Evolutionary conservation across 1,140 invertebrate genomes (phyloP).

Genomic region (Paracyclopina nana): DNA sequence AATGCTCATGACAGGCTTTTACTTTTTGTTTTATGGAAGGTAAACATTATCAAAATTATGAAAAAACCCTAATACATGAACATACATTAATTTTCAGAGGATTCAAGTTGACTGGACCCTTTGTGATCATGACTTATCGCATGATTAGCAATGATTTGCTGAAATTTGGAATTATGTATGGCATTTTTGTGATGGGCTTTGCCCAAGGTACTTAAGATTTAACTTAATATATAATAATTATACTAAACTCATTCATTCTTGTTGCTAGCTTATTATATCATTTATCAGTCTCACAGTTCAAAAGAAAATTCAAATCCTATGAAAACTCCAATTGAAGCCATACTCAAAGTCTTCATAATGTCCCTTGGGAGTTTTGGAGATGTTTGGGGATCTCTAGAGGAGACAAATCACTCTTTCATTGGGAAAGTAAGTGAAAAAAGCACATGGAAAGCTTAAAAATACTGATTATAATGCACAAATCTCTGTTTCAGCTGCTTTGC

Average conservation of each 20-base stretch:
- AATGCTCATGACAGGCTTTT: constrained; percentile 83
- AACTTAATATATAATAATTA: too few relatives aligned
- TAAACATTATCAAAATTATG: too few relatives aligned
- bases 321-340: constrained; percentile 69
- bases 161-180: constrained; percentile 83
- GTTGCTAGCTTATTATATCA: constrained; percentile 82
- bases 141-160: constrained; percentile 92
- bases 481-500: constrained; percentile 55
- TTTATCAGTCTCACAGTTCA: constrained; percentile 67
- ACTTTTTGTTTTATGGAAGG: constrained; percentile 99
- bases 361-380: constrained; percentile 88
- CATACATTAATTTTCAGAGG: too few relatives aligned
- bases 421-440: constrained; percentile 60
- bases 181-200: constrained; percentile 92
- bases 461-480: too few relatives aligned
- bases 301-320: constrained; percentile 48
- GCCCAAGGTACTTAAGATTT: constrained; percentile 52
- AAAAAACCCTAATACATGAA: too few relatives aligned
- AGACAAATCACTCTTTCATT: constrained; percentile 63
- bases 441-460: too few relatives aligned
- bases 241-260: too few relatives aligned
- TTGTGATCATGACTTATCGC: constrained; percentile 97
- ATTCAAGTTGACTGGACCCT: constrained; percentile 91
- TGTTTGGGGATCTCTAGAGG: constrained; percentile 69
- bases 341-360: constrained; percentile 95